phyloP scores from a whole-genome alignment of 2,797 vertebrate genomes.

The Fringilla coelebs region DNA sequence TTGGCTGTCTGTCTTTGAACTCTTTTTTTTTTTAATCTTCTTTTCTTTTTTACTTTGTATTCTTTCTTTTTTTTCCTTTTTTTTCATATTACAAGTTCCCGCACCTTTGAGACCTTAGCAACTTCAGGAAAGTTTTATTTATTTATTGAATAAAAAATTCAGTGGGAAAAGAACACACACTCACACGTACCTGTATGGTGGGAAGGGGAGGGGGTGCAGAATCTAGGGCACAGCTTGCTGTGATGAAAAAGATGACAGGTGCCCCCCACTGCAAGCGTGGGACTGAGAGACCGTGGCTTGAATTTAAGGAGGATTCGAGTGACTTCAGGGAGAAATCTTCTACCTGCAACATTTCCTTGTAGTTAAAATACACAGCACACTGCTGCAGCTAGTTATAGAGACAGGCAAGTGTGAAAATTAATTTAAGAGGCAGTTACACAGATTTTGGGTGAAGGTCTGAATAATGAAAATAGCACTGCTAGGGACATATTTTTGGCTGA shows the following conservation, averaged over 20 bases:
- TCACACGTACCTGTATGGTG: background rate
- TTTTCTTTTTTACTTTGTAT: too few relatives aligned
- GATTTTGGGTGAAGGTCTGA: constrained; percentile 63
- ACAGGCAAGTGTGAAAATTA: constrained; percentile 63
- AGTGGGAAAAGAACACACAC: constrained; percentile 18
- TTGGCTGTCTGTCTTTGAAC: constrained; percentile 20
- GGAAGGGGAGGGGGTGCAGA: constrained; percentile 6
- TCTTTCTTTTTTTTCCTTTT: too few relatives aligned
- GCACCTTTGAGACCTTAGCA: constrained; percentile 25
- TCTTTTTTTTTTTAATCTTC: fast-evolving
- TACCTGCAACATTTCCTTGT: constrained; percentile 51
- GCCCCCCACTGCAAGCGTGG: constrained; percentile 50
- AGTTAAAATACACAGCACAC: constrained; percentile 46
- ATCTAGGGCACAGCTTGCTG: constrained; percentile 49
- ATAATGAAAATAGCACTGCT: constrained; percentile 66
- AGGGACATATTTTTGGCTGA: constrained; percentile 59
- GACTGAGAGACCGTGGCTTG: constrained; percentile 32
- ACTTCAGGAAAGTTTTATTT: constrained; percentile 65
- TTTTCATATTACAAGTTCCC: background rate
- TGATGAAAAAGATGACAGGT: constrained; percentile 51
- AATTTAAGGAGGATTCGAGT: constrained; percentile 47
- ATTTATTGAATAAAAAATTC: constrained; percentile 63
- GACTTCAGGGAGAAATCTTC: constrained; percentile 53
- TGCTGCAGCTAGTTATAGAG: constrained; percentile 39
- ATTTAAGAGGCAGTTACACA: constrained; percentile 58